phyloP scores from a whole-genome alignment of 2,888 invertebrate species.

The Parnassius glacialis region DNA sequence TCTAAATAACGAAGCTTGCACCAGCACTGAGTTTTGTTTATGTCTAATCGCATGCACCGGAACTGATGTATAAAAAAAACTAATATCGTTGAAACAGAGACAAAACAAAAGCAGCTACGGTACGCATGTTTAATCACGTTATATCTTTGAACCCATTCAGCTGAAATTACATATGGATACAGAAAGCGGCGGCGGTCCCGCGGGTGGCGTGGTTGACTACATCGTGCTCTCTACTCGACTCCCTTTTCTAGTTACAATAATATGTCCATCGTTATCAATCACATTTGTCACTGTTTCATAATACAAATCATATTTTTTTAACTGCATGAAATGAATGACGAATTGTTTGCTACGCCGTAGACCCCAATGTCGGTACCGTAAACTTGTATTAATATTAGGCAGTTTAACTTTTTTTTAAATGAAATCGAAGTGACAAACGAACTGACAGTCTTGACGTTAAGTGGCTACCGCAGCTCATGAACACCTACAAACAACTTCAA shows the following conservation, averaged over 20 bases:
- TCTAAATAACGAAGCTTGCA: not conserved
- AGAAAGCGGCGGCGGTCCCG: conserved; percentile 23
- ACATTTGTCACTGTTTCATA: conserved; percentile 12
- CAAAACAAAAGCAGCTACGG: conserved; percentile 35
- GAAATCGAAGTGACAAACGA: too few species aligned
- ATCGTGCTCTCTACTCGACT: not conserved
- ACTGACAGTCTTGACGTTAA: too few species aligned
- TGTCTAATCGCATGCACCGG: conserved; percentile 1
- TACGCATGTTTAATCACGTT: conserved; percentile 46
- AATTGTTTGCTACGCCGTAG: too few species aligned
- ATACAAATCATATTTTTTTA: not conserved
- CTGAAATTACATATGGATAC: conserved; percentile 39
- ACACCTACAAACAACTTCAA: too few species aligned
- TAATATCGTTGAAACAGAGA: conserved; percentile 29
- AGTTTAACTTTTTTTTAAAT: too few species aligned
- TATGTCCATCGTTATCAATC: conserved; percentile 20
- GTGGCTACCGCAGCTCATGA: too few species aligned
- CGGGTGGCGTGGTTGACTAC: conserved; percentile 17
- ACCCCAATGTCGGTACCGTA: too few species aligned
- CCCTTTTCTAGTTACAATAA: conserved; percentile 12
- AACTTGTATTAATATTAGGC: too few species aligned
- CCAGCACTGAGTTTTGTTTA: not conserved
- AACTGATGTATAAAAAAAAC: conserved; percentile 24
- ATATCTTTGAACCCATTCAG: conserved; percentile 52
- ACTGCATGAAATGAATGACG: too few species aligned